These are phyloP conservation scores for Brenthis daphne DNA, from an alignment of 2,888 invertebrate genomes.

Conservation along the genomic window DNA sequence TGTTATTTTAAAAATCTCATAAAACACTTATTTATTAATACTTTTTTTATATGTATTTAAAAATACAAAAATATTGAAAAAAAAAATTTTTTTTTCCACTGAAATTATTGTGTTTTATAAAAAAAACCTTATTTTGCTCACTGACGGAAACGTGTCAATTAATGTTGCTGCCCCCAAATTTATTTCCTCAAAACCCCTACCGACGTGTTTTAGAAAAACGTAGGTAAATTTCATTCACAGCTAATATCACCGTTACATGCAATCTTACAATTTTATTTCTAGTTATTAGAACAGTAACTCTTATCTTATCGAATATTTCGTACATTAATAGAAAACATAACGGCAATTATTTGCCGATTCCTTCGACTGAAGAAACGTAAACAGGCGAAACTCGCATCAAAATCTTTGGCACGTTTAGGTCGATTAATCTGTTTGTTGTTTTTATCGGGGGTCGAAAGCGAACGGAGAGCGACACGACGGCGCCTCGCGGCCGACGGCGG, in stretches of 20 bases:
- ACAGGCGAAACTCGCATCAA: conserved; percentile 56
- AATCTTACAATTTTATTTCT: conserved; percentile 78
- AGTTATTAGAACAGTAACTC: conserved; percentile 68
- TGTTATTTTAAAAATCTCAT: conserved; percentile 25
- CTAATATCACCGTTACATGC: conserved; percentile 79
- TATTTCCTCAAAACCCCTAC: conserved; percentile 57
- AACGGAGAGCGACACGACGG: conserved; percentile 72
- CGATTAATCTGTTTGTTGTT: conserved; percentile 80
- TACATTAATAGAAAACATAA: conserved; percentile 70
- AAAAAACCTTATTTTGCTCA: conserved; percentile 32
- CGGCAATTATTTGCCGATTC: conserved; percentile 55
- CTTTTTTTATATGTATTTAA: conserved; percentile 10
- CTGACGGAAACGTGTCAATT: conserved; percentile 40
- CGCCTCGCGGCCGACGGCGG: conserved; percentile 72
- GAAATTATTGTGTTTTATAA: conserved; percentile 12
- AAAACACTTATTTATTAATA: conserved; percentile 16
- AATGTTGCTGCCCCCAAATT: conserved; percentile 50
- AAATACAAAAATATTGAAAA: neutral
- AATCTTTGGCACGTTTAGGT: conserved; percentile 64
- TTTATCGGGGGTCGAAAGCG: conserved; percentile 69
- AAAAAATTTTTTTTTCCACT: conserved; percentile 14
- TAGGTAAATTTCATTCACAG: conserved; percentile 71
- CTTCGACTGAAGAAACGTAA: conserved; percentile 52
- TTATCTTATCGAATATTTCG: conserved; percentile 75
- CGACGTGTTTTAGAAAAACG: conserved; percentile 58